Conservation (phyloP, 2,113 vertebrate genomes). For the Motacilla alba region DNA sequence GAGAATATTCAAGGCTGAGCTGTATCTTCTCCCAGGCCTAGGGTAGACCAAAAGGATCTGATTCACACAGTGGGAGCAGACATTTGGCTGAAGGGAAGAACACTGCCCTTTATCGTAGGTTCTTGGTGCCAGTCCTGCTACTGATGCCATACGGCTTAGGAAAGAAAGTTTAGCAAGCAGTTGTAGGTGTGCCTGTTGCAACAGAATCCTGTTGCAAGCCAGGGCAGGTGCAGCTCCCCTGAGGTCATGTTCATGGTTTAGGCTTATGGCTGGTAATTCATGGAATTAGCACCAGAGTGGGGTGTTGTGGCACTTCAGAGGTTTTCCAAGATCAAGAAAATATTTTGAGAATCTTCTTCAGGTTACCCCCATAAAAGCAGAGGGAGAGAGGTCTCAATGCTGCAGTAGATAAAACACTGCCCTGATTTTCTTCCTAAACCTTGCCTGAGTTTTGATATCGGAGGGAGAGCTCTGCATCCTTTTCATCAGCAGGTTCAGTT, state of each 20-base stretch:
- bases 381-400: background rate
- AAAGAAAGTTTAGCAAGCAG: background rate
- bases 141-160: background rate
- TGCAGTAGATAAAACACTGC: background rate
- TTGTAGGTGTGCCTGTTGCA: background rate
- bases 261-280: background rate
- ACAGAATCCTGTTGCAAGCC: background rate
- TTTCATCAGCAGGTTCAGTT: background rate
- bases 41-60: background rate
- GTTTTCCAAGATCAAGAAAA: background rate
- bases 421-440: background rate
- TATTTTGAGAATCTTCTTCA: background rate
- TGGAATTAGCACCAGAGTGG: background rate
- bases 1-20: background rate
- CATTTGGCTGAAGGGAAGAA: background rate
- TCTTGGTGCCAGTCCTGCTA: background rate
- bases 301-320: background rate
- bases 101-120: background rate
- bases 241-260: background rate
- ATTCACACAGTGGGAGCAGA: accelerated
- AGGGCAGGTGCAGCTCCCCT: background rate
- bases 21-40: background rate
- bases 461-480: background rate
- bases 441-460: background rate
- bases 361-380: background rate